phyloP scores from a whole-genome alignment of 2,113 vertebrate genomes.

The Platichthys flesus region DNA sequence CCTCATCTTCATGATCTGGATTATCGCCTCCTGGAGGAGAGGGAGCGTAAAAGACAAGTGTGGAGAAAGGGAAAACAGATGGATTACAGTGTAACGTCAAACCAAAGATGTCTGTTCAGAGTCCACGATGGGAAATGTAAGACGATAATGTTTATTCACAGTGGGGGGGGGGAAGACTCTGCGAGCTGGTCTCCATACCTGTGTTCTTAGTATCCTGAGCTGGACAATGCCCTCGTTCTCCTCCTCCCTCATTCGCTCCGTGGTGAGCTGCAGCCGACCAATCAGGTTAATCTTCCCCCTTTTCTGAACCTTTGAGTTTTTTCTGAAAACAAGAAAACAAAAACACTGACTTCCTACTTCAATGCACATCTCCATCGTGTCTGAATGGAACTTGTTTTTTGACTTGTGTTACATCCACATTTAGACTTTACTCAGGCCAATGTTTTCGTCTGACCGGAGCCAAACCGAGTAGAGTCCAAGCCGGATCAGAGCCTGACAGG shows the following conservation, averaged over 20 bases:
- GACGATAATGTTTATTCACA: constrained; percentile 14
- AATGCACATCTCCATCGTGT: no score
- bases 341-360: neutral
- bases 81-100: neutral
- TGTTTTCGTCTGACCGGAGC: no score
- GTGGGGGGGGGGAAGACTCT: neutral
- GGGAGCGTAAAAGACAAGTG: neutral
- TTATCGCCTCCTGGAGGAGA: constrained; percentile 93
- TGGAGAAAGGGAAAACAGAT: neutral
- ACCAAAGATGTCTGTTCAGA: neutral
- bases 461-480: neutral
- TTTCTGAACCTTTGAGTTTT: constrained; percentile 99
- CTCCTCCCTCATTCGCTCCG: constrained; percentile 98
- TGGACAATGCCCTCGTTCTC: constrained; percentile 99
- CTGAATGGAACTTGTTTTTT: neutral
- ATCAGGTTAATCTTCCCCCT: constrained; percentile 99
- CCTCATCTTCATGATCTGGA: constrained; percentile 99
- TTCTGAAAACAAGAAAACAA: constrained; percentile 79
- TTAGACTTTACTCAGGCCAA: no score
- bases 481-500: no score
- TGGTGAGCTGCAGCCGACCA: constrained; percentile 96
- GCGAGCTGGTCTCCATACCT: constrained; percentile 84
- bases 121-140: constrained; percentile 23
- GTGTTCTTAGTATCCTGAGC: constrained; percentile 96
- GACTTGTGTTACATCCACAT: neutral